phyloP scores from a whole-genome alignment of 2,797 vertebrate genomes.

The Cossypha dichroa region DNA sequence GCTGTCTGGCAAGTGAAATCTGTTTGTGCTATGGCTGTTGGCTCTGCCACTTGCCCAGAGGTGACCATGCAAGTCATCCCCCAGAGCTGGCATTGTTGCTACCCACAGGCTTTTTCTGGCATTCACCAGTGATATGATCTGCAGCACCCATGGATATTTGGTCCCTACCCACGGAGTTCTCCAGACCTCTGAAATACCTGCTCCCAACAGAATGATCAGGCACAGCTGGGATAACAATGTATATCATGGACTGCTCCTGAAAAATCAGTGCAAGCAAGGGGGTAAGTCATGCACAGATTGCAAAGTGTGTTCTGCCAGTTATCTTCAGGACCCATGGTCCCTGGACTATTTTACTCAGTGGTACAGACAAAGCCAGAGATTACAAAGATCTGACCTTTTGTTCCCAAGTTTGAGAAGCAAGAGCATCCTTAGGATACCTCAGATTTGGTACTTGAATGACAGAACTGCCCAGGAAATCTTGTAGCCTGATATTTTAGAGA shows the following conservation, averaged over 20 bases:
- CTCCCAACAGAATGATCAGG: neutral
- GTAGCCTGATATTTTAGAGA: neutral
- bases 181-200: neutral
- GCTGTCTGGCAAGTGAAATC: neutral
- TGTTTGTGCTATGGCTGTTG: neutral
- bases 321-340: too few species aligned
- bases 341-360: neutral
- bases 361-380: neutral
- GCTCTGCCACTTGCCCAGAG: neutral
- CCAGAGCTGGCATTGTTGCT: neutral
- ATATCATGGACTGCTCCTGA: neutral
- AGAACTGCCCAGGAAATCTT: neutral
- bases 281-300: neutral
- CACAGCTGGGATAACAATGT: neutral
- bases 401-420: neutral
- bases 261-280: accelerated
- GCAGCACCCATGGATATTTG: neutral
- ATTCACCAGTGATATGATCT: accelerated
- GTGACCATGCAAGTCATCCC: neutral
- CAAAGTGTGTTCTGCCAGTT: neutral
- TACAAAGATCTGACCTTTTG: neutral
- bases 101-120: accelerated
- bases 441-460: neutral
- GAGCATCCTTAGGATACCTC: neutral
- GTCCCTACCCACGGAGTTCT: neutral